A percentile compares a stretch with the other conserved stretches of the same genome.
Evolutionary conservation across 2,113 vertebrate genomes (phyloP).

Genomic region (Hemicordylus capensis): DNA sequence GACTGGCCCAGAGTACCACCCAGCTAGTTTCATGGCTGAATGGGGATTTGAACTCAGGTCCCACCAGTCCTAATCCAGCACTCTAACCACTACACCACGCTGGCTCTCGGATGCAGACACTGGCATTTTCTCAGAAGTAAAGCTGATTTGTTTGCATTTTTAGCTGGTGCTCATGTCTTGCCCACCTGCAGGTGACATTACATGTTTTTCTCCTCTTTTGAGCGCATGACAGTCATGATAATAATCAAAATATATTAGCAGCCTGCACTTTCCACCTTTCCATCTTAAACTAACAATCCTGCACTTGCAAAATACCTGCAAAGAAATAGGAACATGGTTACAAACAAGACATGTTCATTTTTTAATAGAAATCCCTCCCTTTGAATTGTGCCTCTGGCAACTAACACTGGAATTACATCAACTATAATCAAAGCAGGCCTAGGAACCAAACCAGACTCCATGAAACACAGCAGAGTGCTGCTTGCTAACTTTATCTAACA

Average conservation of each 20-base stretch:
- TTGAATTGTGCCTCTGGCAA: conserved; percentile 4
- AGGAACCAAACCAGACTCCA: too few relatives aligned
- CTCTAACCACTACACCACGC: conserved; percentile 52
- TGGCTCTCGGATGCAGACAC: conserved; percentile 68
- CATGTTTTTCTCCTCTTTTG: conserved; percentile 29
- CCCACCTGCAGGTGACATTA: conserved; percentile 60
- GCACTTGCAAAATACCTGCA: neutral
- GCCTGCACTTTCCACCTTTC: conserved; percentile 22
- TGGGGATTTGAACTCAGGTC: too few relatives aligned
- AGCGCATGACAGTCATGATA: conserved; percentile 40
- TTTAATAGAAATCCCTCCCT: neutral
- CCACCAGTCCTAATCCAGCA: too few relatives aligned
- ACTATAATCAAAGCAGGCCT: too few relatives aligned
- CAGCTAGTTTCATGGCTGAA: too few relatives aligned
- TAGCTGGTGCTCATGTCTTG: conserved; percentile 59
- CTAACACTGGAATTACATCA: conserved; percentile 11
- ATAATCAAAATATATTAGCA: conserved; percentile 56
- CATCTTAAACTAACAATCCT: conserved; percentile 19
- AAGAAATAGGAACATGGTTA: neutral
- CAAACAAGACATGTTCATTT: fast-evolving
- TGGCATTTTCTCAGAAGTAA: conserved; percentile 52
- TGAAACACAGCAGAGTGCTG: too few relatives aligned
- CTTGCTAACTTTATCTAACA: too few relatives aligned
- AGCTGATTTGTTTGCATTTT: conserved; percentile 59
- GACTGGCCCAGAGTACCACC: too few relatives aligned